Base-by-base conservation (phyloP, 2,888 invertebrate species). In the Stictocephala bisonia region DNA sequence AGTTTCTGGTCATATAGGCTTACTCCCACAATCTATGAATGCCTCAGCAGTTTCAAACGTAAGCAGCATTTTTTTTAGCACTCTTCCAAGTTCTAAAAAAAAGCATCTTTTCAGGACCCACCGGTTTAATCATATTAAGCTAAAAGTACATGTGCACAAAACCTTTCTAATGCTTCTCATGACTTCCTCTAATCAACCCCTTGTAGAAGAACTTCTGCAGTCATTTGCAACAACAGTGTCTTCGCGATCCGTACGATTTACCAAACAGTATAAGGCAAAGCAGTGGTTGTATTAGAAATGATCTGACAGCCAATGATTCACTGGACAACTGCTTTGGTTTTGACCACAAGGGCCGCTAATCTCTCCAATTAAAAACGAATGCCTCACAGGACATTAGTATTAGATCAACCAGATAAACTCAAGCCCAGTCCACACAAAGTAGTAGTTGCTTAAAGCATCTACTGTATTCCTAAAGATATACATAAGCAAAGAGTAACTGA, bases 241-340 rank as follows among this genome's bases (percentile, higher is more conserved):
- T 64, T 64, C 27, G 13, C 27, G 44, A 64, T 24, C 44, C 64
- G 1, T 24, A 24, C 22, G 26, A 64, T 3, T n/a, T 44, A 15
- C 40, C 24, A n/a, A 24, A 6, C n/a, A 44, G 13, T 2, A 13
- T 44, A 9, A 13, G 24, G 26, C 22, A 24, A 11, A 44, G 41
- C n/a, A 64, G 26, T 15, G 64, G 24, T 2, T 24, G n/a, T 26
- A 64, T 64, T 18, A 41, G 26, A 13, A 44, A n/a, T 15, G 41
- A 13, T n/a, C n/a, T 26, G n/a, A 24, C 13, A 15, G 44, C n/a
- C 44, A 9, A 18, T 3, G 35, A 22, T 7, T 11, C 18, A 22
- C 35, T 29, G 20, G 64, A 64, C 35, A 74, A 77, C 15, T 76
- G 72, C 71, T 77, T 77, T 72, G 77, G 77, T 31, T 77, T 78